These are phyloP conservation scores for Kryptopterus vitreolus DNA, from an alignment of 2,797 vertebrate genomes.

Conservation along the genomic window DNA sequence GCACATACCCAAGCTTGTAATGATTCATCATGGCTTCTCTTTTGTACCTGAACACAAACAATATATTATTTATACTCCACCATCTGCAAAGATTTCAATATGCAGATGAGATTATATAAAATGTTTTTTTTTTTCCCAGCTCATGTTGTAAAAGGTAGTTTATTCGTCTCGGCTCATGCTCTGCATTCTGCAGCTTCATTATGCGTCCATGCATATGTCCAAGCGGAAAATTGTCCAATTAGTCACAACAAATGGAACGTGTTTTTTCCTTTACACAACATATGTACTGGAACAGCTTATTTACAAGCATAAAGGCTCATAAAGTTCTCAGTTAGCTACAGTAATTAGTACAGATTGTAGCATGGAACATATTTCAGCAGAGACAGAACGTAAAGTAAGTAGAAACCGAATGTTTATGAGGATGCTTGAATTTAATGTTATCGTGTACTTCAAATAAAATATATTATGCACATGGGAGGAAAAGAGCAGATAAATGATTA, in stretches of 20 bases:
- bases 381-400: not conserved
- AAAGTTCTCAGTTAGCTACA: not conserved
- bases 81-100: not conserved
- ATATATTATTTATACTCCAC: not conserved
- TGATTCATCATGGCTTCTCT: not conserved
- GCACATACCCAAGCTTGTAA: not conserved
- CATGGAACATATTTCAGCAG: not conserved
- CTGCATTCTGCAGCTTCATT: not conserved
- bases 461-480: not conserved
- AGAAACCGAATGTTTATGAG: not conserved
- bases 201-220: not conserved
- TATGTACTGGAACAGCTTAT: not conserved
- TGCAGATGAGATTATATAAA: not conserved
- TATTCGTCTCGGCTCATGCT: not conserved
- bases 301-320: not conserved
- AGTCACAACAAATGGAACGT: not conserved
- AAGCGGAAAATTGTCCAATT: not conserved
- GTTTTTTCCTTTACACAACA: not conserved
- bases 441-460: not conserved
- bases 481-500: not conserved
- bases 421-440: not conserved
- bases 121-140: not conserved
- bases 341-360: not conserved
- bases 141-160: not conserved
- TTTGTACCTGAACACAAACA: not conserved